Evolutionary conservation across 1,140 invertebrate genomes (phyloP), one percentile per base, ranked within the genome.

Genomic region (Heliothis subflexa): DNA sequence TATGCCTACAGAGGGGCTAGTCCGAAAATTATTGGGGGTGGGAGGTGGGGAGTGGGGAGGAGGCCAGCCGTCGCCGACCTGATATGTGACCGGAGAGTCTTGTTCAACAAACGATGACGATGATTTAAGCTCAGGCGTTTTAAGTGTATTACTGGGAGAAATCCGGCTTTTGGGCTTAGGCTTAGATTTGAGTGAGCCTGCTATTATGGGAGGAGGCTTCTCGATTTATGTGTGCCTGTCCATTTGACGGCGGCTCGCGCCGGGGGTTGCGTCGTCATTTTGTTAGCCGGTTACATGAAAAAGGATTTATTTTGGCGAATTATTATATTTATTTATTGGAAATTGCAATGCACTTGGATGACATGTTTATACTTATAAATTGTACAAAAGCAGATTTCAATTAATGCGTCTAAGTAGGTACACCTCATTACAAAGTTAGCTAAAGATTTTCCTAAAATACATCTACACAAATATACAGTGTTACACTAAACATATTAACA

Each of bases 71-170:
- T 90, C 87, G 85, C 86, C 86, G 87, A 78, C 80, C 90, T 94
- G 92, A 94, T 94, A 94, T 94, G 92, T 94, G 91, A 94, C 92
- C 92, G 91, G 90, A 88, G 91, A 92, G 90, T 93, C 91, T 93
- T 93, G 91, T 93, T 93, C 91, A 94, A 93, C 91, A 94, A 94
- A 94, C 93, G 93, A 91, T 93, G 92, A 94, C 93, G 93, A 94
- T 94, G 93, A 94, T 94, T 93, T 94, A 94, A 92, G 93, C 93
- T 89, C 85, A 86, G 89, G 86, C 91, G 93, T 93, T 94, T 94
- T 94, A 94, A 94, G 93, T 94, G 93, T 93, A 94, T 94, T 94
- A 94, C 90, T 86, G 91, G 88, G 88, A 91, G 91, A 93, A 92
- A 89, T 92, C 89, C 87, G 88, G 92, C 90, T 92, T 94, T 91